These are phyloP conservation scores for Ectemnius cavifrons DNA, from an alignment of 2,888 invertebrate species.

Conservation along the genomic window DNA sequence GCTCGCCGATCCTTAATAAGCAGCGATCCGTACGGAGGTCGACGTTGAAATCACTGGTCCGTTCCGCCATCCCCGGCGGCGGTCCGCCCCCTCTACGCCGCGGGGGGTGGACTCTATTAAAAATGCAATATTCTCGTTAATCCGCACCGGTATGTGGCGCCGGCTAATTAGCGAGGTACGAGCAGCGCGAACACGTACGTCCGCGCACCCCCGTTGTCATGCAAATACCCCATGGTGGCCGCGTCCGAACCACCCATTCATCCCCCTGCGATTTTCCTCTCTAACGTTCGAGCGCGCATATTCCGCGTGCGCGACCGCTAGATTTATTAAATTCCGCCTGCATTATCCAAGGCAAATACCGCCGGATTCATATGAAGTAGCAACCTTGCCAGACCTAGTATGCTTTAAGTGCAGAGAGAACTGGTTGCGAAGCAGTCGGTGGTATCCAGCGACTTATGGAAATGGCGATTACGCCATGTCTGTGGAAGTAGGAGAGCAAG, in stretches of 20 bases:
- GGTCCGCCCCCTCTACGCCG: conserved; percentile 25
- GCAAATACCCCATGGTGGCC: conserved; percentile 66
- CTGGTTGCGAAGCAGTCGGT: too few species aligned
- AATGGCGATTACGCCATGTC: too few species aligned
- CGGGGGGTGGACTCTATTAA: conserved; percentile 68
- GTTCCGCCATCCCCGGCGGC: conserved; percentile 1
- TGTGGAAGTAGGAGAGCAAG: too few species aligned
- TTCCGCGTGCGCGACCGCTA: conserved; percentile 12
- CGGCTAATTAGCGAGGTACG: conserved; percentile 71
- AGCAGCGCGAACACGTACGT: conserved; percentile 61
- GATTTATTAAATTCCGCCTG: conserved; percentile 2
- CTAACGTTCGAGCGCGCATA: background rate
- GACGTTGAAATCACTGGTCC: conserved; percentile 55
- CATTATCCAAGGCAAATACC: background rate
- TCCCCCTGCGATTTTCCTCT: conserved; percentile 15
- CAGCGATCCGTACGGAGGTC: conserved; percentile 45
- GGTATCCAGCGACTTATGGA: too few species aligned
- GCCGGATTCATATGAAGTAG: background rate
- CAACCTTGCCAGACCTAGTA: too few species aligned
- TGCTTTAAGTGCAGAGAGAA: too few species aligned
- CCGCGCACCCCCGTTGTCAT: conserved; percentile 68
- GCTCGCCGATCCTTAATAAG: conserved; percentile 35
- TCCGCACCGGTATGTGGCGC: conserved; percentile 70
- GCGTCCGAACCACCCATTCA: conserved; percentile 49
- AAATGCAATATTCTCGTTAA: conserved; percentile 76